Evolutionary conservation across 2,113 vertebrate species (phyloP), one percentile per base, ranked within the genome.

Genomic region (Telmatochromis bifrenatus): DNA sequence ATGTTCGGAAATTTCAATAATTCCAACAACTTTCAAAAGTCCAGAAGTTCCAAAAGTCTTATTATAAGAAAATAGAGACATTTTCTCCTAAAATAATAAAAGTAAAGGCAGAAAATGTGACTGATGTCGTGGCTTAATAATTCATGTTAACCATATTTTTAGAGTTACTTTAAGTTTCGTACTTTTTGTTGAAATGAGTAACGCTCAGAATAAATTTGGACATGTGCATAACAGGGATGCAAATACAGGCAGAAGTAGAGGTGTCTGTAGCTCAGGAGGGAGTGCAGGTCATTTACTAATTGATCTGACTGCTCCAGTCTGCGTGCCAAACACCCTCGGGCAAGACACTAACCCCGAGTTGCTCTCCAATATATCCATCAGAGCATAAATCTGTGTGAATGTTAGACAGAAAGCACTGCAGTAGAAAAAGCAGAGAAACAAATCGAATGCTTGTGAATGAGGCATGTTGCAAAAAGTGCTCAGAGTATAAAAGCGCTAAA

Each of bases 1-100:
- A 42, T 4, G 21, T 45, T 73, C 0, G 5, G 4, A 12, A 0
- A 37, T 65, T 37, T 65, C 8, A 26, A 45, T 73, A 26, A 37
- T 37, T 65, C 7, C 21, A 73, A 45, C 65, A 45, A 26, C 5
- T 1, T 65, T 65, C 33, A 13, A 37, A 65, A 65, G 19, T 65
- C 33, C 10, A 45, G 21, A 19, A 75, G 39, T 47, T 75, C 23
- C 14, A 47, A 75, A 75, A 75, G 23, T 75, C 14, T 3, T 47
- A 17, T 11, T 21, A 21, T 75, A 77, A 31, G 39, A 77, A 77
- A 77, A 51, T 0, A 77, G 23, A 75, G 15, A 31, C 2, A 1
- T 8, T 49, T 49, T 2, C 14, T 4, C 26, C 42, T 31, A 31
- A 77, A 28, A 75, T 10, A 75, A 73, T 70, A 15, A 45, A 73